A percentile compares a stretch with the other conserved stretches of the same genome.
phyloP scores from a whole-genome alignment of 2,888 invertebrate genomes.

The Heteromyza rotundicornis region DNA sequence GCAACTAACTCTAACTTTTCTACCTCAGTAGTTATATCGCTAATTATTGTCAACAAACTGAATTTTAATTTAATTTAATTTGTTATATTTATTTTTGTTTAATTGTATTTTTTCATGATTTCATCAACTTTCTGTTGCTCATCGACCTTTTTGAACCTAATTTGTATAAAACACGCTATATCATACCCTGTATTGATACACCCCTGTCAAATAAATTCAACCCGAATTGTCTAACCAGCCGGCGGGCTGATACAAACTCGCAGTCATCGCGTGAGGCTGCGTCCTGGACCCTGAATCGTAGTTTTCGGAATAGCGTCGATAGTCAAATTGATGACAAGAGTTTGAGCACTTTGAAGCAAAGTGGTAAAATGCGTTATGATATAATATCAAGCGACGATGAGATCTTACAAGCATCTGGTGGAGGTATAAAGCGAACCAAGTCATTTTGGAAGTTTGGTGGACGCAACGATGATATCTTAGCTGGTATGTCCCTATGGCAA shows the following conservation, averaged over 20 bases:
- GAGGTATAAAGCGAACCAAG: conserved; percentile 79
- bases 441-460: conserved; percentile 84
- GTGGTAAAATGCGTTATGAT: conserved; percentile 53
- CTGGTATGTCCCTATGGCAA: conserved; percentile 87
- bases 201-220: too few relatives aligned
- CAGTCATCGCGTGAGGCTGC: conserved; percentile 52
- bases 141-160: conserved; percentile 33
- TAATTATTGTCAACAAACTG: too few relatives aligned
- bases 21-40: too few relatives aligned
- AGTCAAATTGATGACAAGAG: conserved; percentile 57
- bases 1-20: too few relatives aligned
- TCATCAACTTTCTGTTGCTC: conserved; percentile 44
- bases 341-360: conserved; percentile 42
- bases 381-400: conserved; percentile 59
- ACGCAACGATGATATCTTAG: conserved; percentile 76
- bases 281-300: conserved; percentile 59
- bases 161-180: conserved; percentile 16
- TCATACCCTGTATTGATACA: conserved; percentile 10
- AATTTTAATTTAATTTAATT: too few relatives aligned
- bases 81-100: conserved; percentile 49
- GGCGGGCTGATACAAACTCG: conserved; percentile 53
- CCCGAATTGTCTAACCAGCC: conserved; percentile 33
- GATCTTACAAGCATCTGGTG: conserved; percentile 62
- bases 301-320: conserved; percentile 57
- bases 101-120: conserved; percentile 39